phyloP scores from a whole-genome alignment of 2,797 vertebrate species.

The Enoplosus armatus region DNA sequence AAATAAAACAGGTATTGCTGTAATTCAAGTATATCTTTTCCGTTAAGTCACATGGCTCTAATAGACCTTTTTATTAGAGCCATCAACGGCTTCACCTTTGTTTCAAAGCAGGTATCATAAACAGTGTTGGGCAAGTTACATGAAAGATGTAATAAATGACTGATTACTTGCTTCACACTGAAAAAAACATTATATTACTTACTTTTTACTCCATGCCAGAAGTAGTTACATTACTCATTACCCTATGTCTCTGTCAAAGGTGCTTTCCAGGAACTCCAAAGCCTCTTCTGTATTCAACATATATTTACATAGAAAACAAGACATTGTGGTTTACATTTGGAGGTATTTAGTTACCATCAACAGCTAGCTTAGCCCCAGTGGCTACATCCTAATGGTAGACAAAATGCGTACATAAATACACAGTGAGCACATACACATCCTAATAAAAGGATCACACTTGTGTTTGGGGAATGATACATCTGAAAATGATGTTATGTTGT shows the following conservation, averaged over 20 bases:
- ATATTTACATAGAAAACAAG: background rate
- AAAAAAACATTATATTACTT: background rate
- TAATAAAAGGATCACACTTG: constrained; percentile 5
- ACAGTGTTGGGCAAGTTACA: background rate
- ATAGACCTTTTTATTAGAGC: background rate
- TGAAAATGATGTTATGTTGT: constrained; percentile 24
- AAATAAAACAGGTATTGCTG: constrained; percentile 9
- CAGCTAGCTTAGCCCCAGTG: background rate
- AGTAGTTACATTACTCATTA: background rate
- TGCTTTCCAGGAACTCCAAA: background rate
- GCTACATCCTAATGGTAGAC: background rate
- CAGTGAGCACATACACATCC: background rate
- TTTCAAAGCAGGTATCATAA: background rate
- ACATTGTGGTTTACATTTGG: background rate
- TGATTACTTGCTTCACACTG: background rate
- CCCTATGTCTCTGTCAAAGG: background rate
- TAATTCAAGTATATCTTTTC: background rate
- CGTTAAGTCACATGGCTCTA: background rate
- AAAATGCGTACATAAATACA: background rate
- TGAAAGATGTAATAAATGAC: background rate
- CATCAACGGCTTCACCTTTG: background rate
- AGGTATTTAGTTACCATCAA: background rate
- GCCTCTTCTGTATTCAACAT: background rate
- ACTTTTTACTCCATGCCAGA: background rate
- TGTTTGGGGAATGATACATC: no score